Percentiles rank a stretch among this genome's conserved stretches.
Conservation (phyloP, 2,888 invertebrate species). For the Nasonia oneida region DNA sequence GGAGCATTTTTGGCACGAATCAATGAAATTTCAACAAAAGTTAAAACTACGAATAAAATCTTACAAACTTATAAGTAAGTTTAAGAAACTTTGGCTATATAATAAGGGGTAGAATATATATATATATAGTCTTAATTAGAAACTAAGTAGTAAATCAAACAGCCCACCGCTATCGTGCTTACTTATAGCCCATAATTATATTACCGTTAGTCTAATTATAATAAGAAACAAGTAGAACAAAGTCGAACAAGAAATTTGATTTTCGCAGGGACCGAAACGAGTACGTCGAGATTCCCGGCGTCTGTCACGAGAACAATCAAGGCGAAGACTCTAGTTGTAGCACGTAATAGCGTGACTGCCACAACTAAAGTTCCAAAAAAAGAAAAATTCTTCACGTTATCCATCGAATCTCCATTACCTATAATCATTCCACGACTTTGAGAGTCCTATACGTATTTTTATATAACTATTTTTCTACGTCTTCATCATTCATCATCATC, state of each 20-base stretch:
- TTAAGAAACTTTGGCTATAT: not conserved
- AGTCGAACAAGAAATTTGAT: slow-evolving; percentile 62
- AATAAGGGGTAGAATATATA: not conserved
- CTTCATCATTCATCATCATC: not conserved
- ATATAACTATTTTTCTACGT: slow-evolving; percentile 1
- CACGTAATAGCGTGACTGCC: slow-evolving; percentile 57
- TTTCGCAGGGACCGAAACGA: slow-evolving; percentile 75
- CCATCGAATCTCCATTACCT: not conserved
- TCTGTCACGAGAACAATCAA: slow-evolving; percentile 69
- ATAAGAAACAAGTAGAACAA: slow-evolving; percentile 23
- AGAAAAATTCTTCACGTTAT: not conserved
- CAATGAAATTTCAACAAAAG: not conserved
- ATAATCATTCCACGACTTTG: not conserved
- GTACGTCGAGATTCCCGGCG: slow-evolving; percentile 72
- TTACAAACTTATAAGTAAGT: not conserved
- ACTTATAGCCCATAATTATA: not conserved
- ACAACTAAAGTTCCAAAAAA: not conserved
- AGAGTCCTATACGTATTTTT: not conserved
- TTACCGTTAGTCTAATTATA: slow-evolving; percentile 9
- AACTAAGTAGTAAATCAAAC: not conserved
- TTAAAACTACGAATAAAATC: not conserved
- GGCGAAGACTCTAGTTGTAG: slow-evolving; percentile 64
- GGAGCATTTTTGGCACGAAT: not conserved
- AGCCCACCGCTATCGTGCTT: not conserved
- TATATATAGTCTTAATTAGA: not conserved